Conservation (phyloP, 2,888 invertebrate species). For the Zonitis immaculata region DNA sequence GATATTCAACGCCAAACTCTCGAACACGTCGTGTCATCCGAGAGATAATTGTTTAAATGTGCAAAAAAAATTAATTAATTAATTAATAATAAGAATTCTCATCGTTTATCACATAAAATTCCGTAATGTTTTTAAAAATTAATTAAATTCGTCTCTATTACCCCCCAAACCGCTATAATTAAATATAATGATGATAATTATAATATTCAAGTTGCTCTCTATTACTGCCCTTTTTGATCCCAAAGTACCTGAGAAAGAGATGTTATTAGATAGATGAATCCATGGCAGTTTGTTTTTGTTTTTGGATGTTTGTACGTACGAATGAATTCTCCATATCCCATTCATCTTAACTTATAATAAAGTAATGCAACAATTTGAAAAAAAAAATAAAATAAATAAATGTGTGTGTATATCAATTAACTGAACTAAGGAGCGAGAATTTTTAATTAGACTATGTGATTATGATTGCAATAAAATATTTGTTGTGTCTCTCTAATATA, state of each 20-base stretch:
- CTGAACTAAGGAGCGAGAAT: neutral
- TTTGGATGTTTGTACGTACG: neutral
- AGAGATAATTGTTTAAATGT: constrained; percentile 82
- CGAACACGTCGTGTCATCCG: constrained; percentile 87
- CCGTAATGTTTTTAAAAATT: neutral
- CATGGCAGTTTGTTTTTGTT: neutral
- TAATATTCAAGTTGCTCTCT: too few species aligned
- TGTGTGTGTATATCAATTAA: neutral
- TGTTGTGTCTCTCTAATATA: constrained; percentile 41
- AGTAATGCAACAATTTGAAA: too few species aligned
- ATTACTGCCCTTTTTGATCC: constrained; percentile 13
- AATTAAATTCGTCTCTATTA: too few species aligned
- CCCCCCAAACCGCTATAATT: too few species aligned
- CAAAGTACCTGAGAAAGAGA: constrained; percentile 30
- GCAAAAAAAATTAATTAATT: too few species aligned
- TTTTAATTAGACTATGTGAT: constrained; percentile 33
- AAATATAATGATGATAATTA: too few species aligned
- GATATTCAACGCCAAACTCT: constrained; percentile 91
- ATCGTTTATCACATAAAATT: neutral
- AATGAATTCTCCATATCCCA: neutral
- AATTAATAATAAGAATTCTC: too few species aligned
- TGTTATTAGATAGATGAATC: neutral
- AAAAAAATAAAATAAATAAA: neutral
- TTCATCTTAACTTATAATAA: too few species aligned
- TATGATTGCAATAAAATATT: constrained; percentile 44